phyloP scores from a whole-genome alignment of 2,888 invertebrate genomes.

The Heteromurus nitidus region DNA sequence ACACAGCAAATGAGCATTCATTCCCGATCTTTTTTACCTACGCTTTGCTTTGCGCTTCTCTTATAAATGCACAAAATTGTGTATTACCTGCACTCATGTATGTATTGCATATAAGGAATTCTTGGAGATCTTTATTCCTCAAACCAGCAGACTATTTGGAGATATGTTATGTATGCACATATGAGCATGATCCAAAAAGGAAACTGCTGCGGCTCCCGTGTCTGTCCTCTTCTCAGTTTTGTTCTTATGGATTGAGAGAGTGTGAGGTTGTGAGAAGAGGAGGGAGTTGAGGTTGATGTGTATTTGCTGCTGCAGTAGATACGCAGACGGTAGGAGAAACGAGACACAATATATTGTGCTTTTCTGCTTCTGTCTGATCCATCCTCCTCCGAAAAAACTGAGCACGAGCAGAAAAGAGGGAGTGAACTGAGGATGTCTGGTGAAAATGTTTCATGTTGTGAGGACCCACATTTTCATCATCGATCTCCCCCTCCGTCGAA shows the following conservation, averaged over 20 bases:
- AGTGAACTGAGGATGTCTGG: slow-evolving; percentile 39
- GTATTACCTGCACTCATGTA: too few relatives aligned
- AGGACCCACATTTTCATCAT: slow-evolving; percentile 60
- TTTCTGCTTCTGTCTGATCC: slow-evolving; percentile 1
- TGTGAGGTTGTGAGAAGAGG: too few relatives aligned
- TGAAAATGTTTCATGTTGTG: slow-evolving; percentile 10
- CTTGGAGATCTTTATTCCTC: too few relatives aligned
- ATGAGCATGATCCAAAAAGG: background rate
- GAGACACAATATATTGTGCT: background rate
- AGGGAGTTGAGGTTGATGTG: background rate
- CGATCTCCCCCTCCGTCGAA: slow-evolving; percentile 39
- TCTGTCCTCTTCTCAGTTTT: background rate
- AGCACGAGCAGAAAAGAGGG: slow-evolving; percentile 44
- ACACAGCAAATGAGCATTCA: too few relatives aligned
- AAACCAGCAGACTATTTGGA: too few relatives aligned
- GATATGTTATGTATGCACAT: background rate
- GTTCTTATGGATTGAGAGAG: too few relatives aligned
- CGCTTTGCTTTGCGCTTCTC: too few relatives aligned
- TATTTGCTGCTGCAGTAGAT: background rate
- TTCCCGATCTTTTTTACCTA: too few relatives aligned
- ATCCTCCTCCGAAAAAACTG: slow-evolving; percentile 28
- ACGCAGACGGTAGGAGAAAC: background rate
- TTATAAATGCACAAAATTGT: too few relatives aligned
- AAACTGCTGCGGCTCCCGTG: background rate
- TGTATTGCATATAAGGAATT: too few relatives aligned